Conservation (phyloP, 35 echinoderm and acorn worm species). For the Holothuria glaberrima region DNA sequence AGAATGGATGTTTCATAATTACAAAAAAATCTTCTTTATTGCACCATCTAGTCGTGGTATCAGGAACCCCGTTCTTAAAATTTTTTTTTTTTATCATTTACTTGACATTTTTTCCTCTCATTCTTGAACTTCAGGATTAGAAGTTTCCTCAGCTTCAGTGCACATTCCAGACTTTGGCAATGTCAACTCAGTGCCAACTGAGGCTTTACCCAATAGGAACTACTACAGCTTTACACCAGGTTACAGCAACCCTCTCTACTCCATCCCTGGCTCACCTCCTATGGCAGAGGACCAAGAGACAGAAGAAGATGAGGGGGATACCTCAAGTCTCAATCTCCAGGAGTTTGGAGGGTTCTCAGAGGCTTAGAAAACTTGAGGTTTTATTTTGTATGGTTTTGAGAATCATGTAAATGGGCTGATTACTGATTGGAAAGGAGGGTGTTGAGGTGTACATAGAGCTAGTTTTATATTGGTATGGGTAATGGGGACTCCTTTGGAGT, state of each 20-base stretch:
- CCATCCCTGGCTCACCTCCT: slow-evolving; percentile 16
- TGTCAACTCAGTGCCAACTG: slow-evolving; percentile 37
- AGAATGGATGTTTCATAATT: too few species aligned
- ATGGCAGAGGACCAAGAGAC: background rate
- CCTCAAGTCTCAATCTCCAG: slow-evolving; percentile 45
- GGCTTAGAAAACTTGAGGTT: background rate
- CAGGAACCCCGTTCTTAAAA: too few species aligned
- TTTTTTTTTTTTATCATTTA: too few species aligned
- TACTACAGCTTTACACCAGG: slow-evolving; percentile 43
- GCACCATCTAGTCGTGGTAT: too few species aligned
- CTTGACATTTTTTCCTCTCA: background rate
- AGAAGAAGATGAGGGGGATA: slow-evolving; percentile 5
- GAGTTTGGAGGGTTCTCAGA: slow-evolving; percentile 35
- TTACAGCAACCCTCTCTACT: slow-evolving; percentile 58
- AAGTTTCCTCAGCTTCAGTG: background rate
- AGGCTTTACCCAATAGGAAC: slow-evolving; percentile 35
- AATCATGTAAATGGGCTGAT: too few species aligned
- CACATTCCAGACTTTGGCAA: slow-evolving; percentile 32
- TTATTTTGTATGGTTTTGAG: background rate
- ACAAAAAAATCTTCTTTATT: too few species aligned
- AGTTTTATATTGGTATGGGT: too few species aligned
- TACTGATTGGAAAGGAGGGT: too few species aligned
- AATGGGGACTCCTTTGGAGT: too few species aligned
- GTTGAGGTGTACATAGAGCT: too few species aligned
- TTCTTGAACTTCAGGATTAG: background rate